Conservation (phyloP, 2,888 invertebrate species). For the Tuberolachnus salignus region DNA sequence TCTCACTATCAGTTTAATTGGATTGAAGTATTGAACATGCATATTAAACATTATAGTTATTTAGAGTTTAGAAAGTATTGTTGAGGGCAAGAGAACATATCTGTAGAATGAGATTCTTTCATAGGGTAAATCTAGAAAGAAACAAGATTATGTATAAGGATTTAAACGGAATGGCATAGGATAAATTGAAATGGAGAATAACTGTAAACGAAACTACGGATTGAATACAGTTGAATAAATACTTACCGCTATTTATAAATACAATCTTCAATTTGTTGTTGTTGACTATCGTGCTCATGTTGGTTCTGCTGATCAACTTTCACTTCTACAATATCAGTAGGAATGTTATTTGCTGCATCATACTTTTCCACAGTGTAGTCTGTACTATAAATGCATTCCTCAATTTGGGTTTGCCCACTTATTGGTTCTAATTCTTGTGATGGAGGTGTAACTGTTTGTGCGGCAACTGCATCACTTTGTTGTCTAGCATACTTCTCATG, state of each 20-base stretch:
- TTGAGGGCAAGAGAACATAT: too few species aligned
- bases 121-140: too few species aligned
- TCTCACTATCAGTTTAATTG: too few species aligned
- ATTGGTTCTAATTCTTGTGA: constrained; percentile 53
- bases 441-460: constrained; percentile 60
- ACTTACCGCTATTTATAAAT: constrained; percentile 50
- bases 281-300: constrained; percentile 43
- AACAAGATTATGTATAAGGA: too few species aligned
- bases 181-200: too few species aligned
- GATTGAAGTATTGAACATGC: too few species aligned
- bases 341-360: constrained; percentile 50
- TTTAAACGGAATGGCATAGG: too few species aligned
- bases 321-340: constrained; percentile 54
- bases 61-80: too few species aligned
- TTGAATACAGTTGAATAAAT: not conserved
- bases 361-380: constrained; percentile 52
- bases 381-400: constrained; percentile 50
- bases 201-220: too few species aligned
- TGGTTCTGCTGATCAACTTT: constrained; percentile 48
- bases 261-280: constrained; percentile 53
- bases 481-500: constrained; percentile 80
- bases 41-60: too few species aligned
- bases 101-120: too few species aligned
- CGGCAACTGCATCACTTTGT: constrained; percentile 59
- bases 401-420: constrained; percentile 48